These are phyloP conservation scores for Ibycter americanus DNA, from an alignment of 2,797 vertebrate genomes.

Conservation along the genomic window DNA sequence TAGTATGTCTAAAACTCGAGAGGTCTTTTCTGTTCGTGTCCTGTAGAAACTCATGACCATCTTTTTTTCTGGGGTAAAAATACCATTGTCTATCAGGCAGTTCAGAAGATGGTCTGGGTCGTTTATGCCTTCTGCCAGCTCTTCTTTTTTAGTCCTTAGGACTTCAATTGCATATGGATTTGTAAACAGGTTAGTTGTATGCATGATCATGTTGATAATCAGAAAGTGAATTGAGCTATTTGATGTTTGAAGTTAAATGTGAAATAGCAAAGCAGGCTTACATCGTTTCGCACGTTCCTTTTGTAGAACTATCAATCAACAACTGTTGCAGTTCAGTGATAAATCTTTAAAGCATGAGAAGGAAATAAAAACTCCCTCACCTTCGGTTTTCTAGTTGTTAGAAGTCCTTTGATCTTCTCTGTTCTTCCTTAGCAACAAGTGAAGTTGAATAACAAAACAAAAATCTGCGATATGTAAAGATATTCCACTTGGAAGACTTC, in stretches of 20 bases:
- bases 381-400: conserved; percentile 9
- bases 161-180: conserved; percentile 81
- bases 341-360: conserved; percentile 19
- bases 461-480: not conserved
- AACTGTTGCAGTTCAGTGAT: not conserved
- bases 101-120: conserved; percentile 78
- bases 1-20: conserved; percentile 77
- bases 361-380: conserved; percentile 42
- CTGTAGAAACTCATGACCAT: conserved; percentile 74
- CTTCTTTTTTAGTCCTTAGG: conserved; percentile 76
- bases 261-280: not conserved
- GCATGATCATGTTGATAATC: not conserved
- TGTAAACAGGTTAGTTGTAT: conserved; percentile 51
- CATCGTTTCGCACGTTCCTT: not conserved
- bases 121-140: conserved; percentile 77
- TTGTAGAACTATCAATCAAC: not conserved
- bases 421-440: conserved; percentile 24
- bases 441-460: conserved; percentile 43
- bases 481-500: not conserved
- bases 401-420: conserved; percentile 46
- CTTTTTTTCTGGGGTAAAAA: conserved; percentile 77
- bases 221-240: not conserved
- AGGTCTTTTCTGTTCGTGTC: conserved; percentile 77
- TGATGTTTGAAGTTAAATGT: not conserved
- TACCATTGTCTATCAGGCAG: conserved; percentile 75